Evolutionary conservation across 2,888 invertebrate species (phyloP).

Genomic region (Notocelia uddmanniana): DNA sequence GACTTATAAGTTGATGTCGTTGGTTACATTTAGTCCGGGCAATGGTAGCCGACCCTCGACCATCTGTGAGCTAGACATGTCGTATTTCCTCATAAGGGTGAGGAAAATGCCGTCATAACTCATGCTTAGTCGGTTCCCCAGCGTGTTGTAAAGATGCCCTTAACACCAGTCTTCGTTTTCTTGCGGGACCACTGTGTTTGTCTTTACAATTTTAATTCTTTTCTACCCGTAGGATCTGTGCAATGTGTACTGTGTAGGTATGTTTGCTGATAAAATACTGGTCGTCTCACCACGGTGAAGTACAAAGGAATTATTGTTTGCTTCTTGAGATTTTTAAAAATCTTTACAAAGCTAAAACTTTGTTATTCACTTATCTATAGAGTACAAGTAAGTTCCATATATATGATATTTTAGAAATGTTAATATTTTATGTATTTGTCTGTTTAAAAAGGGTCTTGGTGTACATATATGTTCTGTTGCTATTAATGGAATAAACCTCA

Average conservation of each 20-base stretch:
- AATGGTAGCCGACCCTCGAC: conserved; percentile 64
- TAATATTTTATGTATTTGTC: too few species aligned
- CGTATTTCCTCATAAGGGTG: conserved; percentile 85
- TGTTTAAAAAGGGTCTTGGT: too few species aligned
- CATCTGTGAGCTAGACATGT: conserved; percentile 73
- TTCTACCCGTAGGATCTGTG: conserved; percentile 50
- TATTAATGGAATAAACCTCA: too few species aligned
- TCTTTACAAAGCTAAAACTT: too few species aligned
- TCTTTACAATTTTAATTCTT: conserved; percentile 59
- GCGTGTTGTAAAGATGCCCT: conserved; percentile 84
- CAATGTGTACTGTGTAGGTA: conserved; percentile 2
- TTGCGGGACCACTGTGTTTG: conserved; percentile 69
- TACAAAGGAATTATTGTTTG: too few species aligned
- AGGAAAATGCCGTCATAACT: conserved; percentile 83
- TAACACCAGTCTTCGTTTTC: conserved; percentile 84
- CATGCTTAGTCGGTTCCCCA: conserved; percentile 79
- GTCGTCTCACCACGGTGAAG: too few species aligned
- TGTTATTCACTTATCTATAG: too few species aligned
- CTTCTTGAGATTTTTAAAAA: too few species aligned
- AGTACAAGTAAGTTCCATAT: too few species aligned
- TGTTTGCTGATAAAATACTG: background rate
- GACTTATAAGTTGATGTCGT: conserved; percentile 35
- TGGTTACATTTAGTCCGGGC: conserved; percentile 63
- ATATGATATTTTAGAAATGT: too few species aligned
- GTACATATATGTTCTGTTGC: too few species aligned